A percentile compares a stretch with the other conserved stretches of the same genome.
Conservation (phyloP, 2,113 vertebrate genomes). For the Rattus norvegicus region GRCr8 NC_086032.1:19226001-19226500, state of each 20-base stretch:
- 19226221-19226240: conserved; percentile 99
- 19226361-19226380: neutral
- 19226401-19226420: neutral
- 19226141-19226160: neutral
- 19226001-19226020: neutral
- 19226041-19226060: neutral
- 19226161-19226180: neutral
- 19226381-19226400: neutral
- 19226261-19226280: conserved; percentile 98
- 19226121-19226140: neutral
- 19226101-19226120: neutral
- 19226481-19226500: neutral
- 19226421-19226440: neutral
- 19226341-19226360: conserved; percentile 85
- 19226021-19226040: neutral
- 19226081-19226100: neutral
- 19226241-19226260: conserved; percentile 99
- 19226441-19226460: neutral
- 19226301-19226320: conserved; percentile 97
- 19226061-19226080: neutral
- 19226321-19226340: conserved; percentile 99
- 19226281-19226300: conserved; percentile 98
- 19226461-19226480: conserved; percentile 3
- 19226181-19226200: conserved; percentile 96
- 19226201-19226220: conserved; percentile 96